Base-by-base conservation (phyloP, 2,113 vertebrate genomes). In the Eurystomus gularis region DNA sequence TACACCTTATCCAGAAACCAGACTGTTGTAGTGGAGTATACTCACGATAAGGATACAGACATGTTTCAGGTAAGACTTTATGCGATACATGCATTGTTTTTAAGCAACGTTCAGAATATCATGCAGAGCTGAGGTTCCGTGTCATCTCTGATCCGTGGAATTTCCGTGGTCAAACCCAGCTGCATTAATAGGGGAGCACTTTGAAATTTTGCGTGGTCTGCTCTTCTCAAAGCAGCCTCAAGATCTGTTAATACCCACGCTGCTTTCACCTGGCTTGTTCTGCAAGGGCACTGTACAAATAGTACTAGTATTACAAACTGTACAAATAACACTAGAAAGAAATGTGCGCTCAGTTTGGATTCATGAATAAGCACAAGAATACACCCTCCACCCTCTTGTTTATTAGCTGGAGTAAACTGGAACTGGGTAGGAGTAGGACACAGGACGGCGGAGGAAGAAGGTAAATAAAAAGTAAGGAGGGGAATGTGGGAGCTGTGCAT, bases 11-110 rank as follows among this genome's bases (percentile, higher is more conserved):
- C 99, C 88, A 98, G 99, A 96, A 99, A 98, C 97, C 99, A 99
- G 96, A 99, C 99, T 2, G 99, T 99, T 75, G 99, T 99, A 87
- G 99, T 99, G 88, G 99, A 99, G 93, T 99, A 99, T 95, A 98
- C 99, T 77, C 99, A 99, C 29, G 99, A 99, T 48, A 99, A 99
- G 97, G 99, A 99, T 71, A 99, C 98, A 3, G 99, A 99, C 97
- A 99, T 99, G 99, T 99, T 99, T 97, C 99, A 99, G 99, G 99
- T 99, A 98, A 98, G 91, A 18, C 48, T 60, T 14, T 65, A 15
- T 33, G 24, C 61, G 62, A 65, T 46, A 37, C 21, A 14, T 44
- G 25, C 25, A 23, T 49, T 37, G 9, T 37, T 54, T 73, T 82
- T 57, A 82, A 73, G 24, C 51, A 71, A 2, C 19, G n/a, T n/a